These are phyloP conservation scores for Meloe dianella DNA, from an alignment of 2,888 invertebrate species.

Conservation along the genomic window DNA sequence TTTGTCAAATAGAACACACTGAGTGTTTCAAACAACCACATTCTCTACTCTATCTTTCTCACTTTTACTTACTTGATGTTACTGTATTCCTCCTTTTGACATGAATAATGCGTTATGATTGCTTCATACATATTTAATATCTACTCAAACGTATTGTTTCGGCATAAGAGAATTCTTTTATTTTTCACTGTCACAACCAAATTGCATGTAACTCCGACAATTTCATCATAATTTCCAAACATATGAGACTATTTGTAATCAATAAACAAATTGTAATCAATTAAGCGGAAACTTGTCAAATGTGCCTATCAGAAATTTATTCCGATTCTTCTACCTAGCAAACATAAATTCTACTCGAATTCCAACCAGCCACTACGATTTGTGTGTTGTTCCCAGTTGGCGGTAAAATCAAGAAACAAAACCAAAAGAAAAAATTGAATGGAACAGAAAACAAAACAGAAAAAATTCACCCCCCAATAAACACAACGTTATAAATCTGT, in stretches of 20 bases:
- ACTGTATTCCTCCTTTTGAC: slow-evolving; percentile 37
- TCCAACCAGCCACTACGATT: not conserved
- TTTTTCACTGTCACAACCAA: slow-evolving; percentile 28
- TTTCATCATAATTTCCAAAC: not conserved
- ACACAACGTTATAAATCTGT: not conserved
- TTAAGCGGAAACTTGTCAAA: not conserved
- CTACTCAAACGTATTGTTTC: slow-evolving; percentile 45
- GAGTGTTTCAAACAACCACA: slow-evolving; percentile 44
- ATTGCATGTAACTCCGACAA: slow-evolving; percentile 16
- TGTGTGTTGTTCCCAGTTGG: not conserved
- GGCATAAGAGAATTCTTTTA: slow-evolving; percentile 33
- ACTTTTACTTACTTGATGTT: slow-evolving; percentile 7
- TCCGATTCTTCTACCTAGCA: not conserved
- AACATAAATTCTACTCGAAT: slow-evolving; percentile 1
- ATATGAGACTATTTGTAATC: not conserved
- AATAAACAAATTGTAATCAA: not conserved
- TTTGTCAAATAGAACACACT: slow-evolving; percentile 45
- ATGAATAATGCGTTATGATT: slow-evolving; percentile 54
- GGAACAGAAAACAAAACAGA: not conserved
- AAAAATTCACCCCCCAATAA: slow-evolving; percentile 4
- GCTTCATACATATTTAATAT: slow-evolving; percentile 53
- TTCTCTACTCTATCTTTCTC: slow-evolving; percentile 25
- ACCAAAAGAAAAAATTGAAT: not conserved
- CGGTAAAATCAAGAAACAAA: not conserved
- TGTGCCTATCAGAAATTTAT: too few species aligned